phyloP scores from a whole-genome alignment of 2,113 vertebrate genomes.

The Caretta caretta region DNA sequence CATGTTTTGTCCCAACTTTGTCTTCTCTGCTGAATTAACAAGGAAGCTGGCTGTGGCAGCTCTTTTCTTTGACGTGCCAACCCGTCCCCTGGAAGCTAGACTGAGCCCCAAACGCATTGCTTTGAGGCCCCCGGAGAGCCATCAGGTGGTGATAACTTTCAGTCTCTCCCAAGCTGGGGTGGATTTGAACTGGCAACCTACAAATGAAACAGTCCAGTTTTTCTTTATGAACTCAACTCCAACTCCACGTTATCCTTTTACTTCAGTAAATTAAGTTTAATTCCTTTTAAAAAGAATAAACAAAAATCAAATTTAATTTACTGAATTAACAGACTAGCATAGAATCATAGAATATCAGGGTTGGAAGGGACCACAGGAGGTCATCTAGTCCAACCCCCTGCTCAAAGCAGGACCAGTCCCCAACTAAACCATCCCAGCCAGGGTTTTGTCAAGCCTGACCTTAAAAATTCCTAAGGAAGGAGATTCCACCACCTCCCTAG shows the following conservation, averaged over 20 bases:
- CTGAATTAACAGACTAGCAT: background rate
- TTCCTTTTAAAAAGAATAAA: background rate
- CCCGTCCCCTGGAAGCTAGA: background rate
- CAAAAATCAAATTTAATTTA: background rate
- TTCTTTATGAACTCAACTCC: background rate
- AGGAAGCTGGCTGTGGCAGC: background rate
- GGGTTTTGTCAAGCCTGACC: too few species aligned
- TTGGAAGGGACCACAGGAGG: too few species aligned
- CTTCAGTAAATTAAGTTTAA: background rate
- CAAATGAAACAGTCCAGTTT: background rate
- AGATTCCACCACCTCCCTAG: too few species aligned
- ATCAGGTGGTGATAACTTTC: background rate
- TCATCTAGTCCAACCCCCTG: too few species aligned
- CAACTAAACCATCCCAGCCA: too few species aligned
- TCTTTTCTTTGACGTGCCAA: background rate
- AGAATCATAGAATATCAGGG: too few species aligned
- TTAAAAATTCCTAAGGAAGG: too few species aligned
- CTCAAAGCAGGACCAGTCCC: too few species aligned
- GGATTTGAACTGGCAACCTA: background rate
- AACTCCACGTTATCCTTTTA: background rate
- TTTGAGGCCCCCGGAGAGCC: background rate
- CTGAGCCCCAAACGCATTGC: background rate
- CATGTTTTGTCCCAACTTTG: background rate
- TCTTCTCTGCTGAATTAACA: background rate
- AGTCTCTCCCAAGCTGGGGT: background rate